These are phyloP conservation scores for Siphamia tubifer DNA, from an alignment of 2,113 vertebrate species.

Conservation along the genomic window DNA sequence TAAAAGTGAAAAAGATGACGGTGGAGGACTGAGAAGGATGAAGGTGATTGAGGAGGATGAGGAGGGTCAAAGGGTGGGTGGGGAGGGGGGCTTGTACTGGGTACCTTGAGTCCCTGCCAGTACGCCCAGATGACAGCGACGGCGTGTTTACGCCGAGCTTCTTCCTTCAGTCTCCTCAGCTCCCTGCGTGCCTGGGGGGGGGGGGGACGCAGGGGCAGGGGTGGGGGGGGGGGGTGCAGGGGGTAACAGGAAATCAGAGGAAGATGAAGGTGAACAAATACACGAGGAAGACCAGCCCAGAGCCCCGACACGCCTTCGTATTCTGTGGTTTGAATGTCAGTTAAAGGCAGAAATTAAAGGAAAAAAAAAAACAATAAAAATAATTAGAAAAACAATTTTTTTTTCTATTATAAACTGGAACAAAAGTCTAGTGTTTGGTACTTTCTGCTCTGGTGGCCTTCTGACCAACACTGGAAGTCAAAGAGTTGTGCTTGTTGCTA, in stretches of 20 bases:
- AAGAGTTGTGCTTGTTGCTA: no score
- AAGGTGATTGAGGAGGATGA: not conserved
- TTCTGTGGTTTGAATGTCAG: no score
- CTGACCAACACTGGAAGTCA: no score
- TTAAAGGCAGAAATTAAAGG: no score
- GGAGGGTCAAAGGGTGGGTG: conserved; percentile 18
- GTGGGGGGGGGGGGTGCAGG: no score
- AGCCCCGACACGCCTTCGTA: not conserved
- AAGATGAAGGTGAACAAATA: conserved; percentile 34
- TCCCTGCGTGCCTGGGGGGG: conserved; percentile 93
- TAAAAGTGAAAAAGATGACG: conserved; percentile 10
- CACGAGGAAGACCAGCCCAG: not conserved
- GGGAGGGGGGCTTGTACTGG: conserved; percentile 40
- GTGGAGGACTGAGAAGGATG: not conserved
- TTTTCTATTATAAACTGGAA: no score
- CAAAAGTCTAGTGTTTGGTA: no score
- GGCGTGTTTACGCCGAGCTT: conserved; percentile 96
- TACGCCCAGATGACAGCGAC: conserved; percentile 99
- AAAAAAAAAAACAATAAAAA: no score
- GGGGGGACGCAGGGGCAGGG: conserved; percentile 38
- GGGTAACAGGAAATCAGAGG: conserved; percentile 47
- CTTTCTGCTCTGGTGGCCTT: no score
- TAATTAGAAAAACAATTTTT: no score
- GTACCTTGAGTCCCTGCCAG: conserved; percentile 99
- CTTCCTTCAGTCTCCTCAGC: conserved; percentile 96